These are phyloP conservation scores for Mustelus asterias DNA, from an alignment of 2,113 vertebrate species.

Conservation along the genomic window DNA sequence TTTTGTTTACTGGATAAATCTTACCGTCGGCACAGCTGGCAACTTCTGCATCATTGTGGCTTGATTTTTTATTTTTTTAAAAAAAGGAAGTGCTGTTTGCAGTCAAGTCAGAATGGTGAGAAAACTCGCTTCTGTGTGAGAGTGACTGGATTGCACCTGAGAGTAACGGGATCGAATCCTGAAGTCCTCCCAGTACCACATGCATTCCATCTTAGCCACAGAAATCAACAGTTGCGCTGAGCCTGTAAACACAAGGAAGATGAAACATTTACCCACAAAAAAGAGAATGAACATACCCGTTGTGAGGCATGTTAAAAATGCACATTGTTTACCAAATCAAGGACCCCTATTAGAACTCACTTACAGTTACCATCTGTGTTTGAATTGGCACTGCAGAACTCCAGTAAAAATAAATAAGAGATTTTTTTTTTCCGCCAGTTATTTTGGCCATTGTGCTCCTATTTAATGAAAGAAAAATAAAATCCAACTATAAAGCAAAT, in stretches of 20 bases:
- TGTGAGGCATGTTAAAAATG: constrained; percentile 17
- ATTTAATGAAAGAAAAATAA: constrained; percentile 29
- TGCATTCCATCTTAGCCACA: not conserved
- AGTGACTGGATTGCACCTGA: not conserved
- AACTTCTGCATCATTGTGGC: not conserved
- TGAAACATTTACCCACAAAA: not conserved
- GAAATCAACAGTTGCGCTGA: not conserved
- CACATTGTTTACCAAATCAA: constrained; percentile 31
- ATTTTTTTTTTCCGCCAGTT: constrained; percentile 22
- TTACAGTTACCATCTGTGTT: constrained; percentile 36
- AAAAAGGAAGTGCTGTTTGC: not conserved
- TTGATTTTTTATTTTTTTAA: not conserved
- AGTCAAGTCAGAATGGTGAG: not conserved
- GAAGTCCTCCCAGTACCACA: constrained; percentile 4
- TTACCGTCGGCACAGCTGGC: not conserved
- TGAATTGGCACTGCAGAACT: constrained; percentile 33
- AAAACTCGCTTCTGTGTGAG: constrained; percentile 15
- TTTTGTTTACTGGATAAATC: constrained; percentile 36
- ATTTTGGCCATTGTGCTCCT: constrained; percentile 20
- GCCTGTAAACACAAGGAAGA: not conserved
- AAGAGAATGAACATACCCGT: not conserved
- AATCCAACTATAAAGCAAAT: not conserved
- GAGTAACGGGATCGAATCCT: not conserved
- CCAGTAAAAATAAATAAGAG: constrained; percentile 36
- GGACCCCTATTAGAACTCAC: constrained; percentile 26